Conservation (phyloP, 2,888 invertebrate species). For the Lamellibrachia columna region DNA sequence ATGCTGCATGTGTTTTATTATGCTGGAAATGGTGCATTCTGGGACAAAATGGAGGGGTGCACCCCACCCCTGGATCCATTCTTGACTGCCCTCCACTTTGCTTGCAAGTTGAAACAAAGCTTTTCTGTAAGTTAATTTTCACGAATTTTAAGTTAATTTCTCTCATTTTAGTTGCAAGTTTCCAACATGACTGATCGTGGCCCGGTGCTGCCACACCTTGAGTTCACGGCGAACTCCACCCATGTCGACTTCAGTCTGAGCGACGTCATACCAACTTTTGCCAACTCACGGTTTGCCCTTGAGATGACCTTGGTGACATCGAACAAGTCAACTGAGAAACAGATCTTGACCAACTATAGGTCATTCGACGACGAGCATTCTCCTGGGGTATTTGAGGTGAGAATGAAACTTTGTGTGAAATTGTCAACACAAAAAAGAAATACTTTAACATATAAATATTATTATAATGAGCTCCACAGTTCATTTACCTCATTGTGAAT, state of each 20-base stretch:
- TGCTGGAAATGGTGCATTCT: too few relatives aligned
- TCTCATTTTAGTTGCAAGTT: constrained; percentile 69
- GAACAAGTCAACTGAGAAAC: constrained; percentile 30
- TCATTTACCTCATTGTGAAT: too few relatives aligned
- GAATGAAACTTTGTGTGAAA: constrained; percentile 25
- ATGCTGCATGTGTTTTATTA: too few relatives aligned
- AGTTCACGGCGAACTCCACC: constrained; percentile 75
- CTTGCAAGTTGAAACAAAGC: too few relatives aligned
- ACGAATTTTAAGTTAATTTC: not conserved
- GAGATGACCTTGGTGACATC: constrained; percentile 71
- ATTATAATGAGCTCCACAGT: too few relatives aligned
- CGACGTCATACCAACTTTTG: constrained; percentile 65
- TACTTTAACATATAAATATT: too few relatives aligned
- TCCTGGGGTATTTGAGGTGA: constrained; percentile 77
- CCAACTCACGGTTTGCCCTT: constrained; percentile 72
- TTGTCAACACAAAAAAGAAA: too few relatives aligned
- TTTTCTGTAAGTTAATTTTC: not conserved
- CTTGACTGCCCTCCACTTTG: too few relatives aligned
- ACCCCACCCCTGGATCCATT: too few relatives aligned
- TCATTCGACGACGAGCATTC: constrained; percentile 79
- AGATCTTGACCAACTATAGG: constrained; percentile 55
- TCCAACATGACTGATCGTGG: constrained; percentile 69
- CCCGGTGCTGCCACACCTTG: constrained; percentile 72
- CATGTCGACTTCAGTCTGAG: constrained; percentile 74
- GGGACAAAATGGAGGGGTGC: too few relatives aligned